Base-by-base conservation (phyloP, 2,113 vertebrate genomes). In the Dipodomys stephensi region DNA sequence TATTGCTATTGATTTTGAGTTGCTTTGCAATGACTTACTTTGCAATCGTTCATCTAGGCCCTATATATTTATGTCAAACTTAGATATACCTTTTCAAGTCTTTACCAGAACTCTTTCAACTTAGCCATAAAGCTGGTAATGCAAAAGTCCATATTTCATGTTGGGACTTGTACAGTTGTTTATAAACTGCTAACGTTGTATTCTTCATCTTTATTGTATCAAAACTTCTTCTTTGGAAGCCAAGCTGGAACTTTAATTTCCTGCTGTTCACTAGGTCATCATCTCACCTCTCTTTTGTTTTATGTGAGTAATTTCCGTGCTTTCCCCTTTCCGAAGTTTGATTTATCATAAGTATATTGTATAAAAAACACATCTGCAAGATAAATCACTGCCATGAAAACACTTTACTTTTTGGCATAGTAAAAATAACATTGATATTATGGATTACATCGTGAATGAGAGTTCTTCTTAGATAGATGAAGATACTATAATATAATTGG, bases 241-340 rank as follows among this genome's bases (percentile, higher is more conserved):
- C 94, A 96, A 76, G 27, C 95, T 62, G 27, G 30, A 69, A 94
- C 72, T 97, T 98, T 94, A 93, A 96, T 97, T 94, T 98, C 93
- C 94, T 97, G 93, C 92, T 96, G 90, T 95, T 97, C 39, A 49
- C 83, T 44, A 80, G 49, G 88, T 88, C 15, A 11, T 96, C 94
- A 92, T 95, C 76, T 90, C 86, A 4, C 4, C 39, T 23, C 65
- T 12, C 62, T 49, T 65, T 86, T 83, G 80, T 83, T 97, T 97
- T 91, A 83, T 39, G 68, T 71, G 28, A 83, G 32, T 88, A 0
- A 46, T 71, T 97, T 96, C 91, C 65, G 28, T 88, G 46, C 44
- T 83, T 68, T 80, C 27, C 73, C 85, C 20, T 57, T 44, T 95
- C 71, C 23, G 15, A 2, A 79, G 16, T 81, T 94, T 96, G 95